These are phyloP conservation scores for Lomographa bimaculata DNA, from an alignment of 2,888 invertebrate species.

Conservation along the genomic window DNA sequence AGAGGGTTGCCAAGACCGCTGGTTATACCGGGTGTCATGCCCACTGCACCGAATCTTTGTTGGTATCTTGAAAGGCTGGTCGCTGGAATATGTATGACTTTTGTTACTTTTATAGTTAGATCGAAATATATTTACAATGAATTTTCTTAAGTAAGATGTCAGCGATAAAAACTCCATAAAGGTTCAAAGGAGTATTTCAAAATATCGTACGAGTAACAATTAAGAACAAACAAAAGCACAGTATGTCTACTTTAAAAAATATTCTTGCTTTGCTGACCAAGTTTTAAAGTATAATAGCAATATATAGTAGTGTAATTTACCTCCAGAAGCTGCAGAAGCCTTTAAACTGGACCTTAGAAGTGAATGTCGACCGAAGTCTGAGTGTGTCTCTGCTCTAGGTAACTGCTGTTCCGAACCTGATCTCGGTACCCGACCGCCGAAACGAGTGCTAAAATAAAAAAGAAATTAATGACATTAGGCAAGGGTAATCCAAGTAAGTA, in stretches of 20 bases:
- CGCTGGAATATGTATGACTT: constrained; percentile 45
- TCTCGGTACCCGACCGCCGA: constrained; percentile 87
- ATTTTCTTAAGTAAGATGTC: too few relatives aligned
- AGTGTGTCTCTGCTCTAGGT: constrained; percentile 91
- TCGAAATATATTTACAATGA: too few relatives aligned
- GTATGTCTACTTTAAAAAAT: too few relatives aligned
- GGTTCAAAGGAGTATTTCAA: too few relatives aligned
- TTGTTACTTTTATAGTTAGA: too few relatives aligned
- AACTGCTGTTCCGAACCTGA: constrained; percentile 97
- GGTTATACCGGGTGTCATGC: constrained; percentile 57
- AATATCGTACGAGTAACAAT: too few relatives aligned
- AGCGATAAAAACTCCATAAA: too few relatives aligned
- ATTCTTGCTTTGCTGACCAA: constrained; percentile 1
- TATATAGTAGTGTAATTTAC: constrained; percentile 27
- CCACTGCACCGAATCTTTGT: constrained; percentile 83
- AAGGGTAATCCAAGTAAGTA: too few relatives aligned
- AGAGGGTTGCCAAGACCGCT: constrained; percentile 47
- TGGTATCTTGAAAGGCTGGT: constrained; percentile 85
- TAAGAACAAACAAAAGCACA: too few relatives aligned
- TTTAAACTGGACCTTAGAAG: constrained; percentile 91
- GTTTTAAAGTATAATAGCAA: constrained; percentile 10
- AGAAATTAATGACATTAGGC: background rate
- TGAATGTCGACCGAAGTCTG: constrained; percentile 93
- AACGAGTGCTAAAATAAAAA: constrained; percentile 54
- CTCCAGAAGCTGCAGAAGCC: constrained; percentile 78